These are phyloP conservation scores for Dinoponera quadriceps DNA, from an alignment of 1,140 invertebrate genomes.

Conservation along the genomic window DNA sequence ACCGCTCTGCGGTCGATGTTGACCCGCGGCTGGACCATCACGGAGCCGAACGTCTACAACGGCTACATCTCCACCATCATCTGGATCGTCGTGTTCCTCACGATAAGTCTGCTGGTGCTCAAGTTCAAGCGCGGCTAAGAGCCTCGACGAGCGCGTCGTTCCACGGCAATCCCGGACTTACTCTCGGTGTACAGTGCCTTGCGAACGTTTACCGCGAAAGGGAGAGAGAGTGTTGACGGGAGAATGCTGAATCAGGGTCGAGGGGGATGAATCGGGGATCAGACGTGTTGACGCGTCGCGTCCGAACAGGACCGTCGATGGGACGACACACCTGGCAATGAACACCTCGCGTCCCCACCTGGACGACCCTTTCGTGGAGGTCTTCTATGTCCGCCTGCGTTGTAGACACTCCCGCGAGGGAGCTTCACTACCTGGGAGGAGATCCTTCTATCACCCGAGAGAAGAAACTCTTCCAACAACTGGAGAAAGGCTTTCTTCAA, in stretches of 20 bases:
- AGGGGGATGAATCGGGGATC: background rate
- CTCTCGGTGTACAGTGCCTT: conserved; percentile 8
- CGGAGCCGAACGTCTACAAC: conserved; percentile 93
- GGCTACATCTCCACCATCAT: conserved; percentile 95
- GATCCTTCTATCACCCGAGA: no score
- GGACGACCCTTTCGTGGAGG: no score
- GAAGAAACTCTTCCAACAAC: no score
- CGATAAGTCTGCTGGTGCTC: conserved; percentile 92
- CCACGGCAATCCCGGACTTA: background rate
- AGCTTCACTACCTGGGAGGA: no score
- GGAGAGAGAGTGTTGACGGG: background rate
- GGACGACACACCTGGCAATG: no score
- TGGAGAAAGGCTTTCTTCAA: no score
- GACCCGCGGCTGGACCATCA: conserved; percentile 95
- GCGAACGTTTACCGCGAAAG: conserved; percentile 13
- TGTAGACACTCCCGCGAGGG: no score
- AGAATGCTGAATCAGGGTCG: conserved; percentile 17
- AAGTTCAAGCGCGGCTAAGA: conserved; percentile 91
- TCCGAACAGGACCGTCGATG: background rate
- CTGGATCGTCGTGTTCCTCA: conserved; percentile 95
- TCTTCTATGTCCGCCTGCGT: no score
- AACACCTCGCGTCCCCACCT: no score
- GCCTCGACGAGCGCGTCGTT: background rate
- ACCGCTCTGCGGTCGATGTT: conserved; percentile 95
- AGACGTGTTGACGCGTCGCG: background rate